phyloP scores from a whole-genome alignment of 2,888 invertebrate genomes.

The Drosophila histrio region DNA sequence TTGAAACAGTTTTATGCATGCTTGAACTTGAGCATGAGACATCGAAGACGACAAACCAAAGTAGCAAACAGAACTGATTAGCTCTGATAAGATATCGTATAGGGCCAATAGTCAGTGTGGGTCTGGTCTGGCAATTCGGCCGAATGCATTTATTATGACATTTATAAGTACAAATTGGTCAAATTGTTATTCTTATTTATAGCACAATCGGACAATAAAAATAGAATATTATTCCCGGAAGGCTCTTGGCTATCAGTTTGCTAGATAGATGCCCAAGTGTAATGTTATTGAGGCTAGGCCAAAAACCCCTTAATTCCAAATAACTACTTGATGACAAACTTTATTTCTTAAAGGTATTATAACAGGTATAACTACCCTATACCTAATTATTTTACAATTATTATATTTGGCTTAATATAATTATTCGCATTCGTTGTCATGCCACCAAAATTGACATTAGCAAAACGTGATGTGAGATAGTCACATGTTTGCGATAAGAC shows the following conservation, averaged over 20 bases:
- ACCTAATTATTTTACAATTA: too few relatives aligned
- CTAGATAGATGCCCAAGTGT: slow-evolving; percentile 4
- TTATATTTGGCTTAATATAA: slow-evolving; percentile 2
- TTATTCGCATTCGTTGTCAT: slow-evolving; percentile 11
- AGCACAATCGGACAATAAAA: slow-evolving; percentile 30
- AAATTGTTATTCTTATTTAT: slow-evolving; percentile 11
- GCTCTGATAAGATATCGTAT: slow-evolving; percentile 42
- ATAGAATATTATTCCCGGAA: slow-evolving; percentile 27
- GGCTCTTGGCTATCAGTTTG: not conserved
- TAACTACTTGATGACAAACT: not conserved
- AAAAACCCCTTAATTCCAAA: not conserved
- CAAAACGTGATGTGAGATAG: slow-evolving; percentile 44
- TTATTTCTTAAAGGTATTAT: not conserved
- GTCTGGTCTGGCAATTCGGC: slow-evolving; percentile 14
- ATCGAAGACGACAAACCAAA: not conserved
- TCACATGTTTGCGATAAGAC: slow-evolving; percentile 53
- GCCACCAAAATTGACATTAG: not conserved
- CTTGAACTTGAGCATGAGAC: slow-evolving; percentile 36
- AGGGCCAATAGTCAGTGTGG: not conserved
- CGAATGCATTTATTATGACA: slow-evolving; percentile 33
- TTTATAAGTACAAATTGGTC: slow-evolving; percentile 10
- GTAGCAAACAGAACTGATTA: slow-evolving; percentile 20
- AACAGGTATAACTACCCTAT: too few relatives aligned
- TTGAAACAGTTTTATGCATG: slow-evolving; percentile 24
- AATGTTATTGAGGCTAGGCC: not conserved